Conservation (phyloP, 2,888 invertebrate genomes). For the Antitype chi region DNA sequence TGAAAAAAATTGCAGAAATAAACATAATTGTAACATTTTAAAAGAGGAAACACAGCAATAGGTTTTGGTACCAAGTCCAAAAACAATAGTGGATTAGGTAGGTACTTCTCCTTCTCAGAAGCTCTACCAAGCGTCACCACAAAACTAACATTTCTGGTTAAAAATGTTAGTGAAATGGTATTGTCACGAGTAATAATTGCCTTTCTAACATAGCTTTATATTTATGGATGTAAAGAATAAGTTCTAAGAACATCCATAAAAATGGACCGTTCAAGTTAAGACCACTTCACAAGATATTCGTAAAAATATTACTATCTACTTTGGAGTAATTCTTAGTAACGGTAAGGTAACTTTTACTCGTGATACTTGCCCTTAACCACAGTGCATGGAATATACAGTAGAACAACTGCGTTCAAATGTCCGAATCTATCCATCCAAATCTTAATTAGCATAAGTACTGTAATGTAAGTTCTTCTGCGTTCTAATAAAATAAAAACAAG, state of each 20-base stretch:
- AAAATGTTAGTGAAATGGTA: no score
- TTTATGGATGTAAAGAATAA: no score
- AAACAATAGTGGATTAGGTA: not conserved
- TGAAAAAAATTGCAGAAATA: not conserved
- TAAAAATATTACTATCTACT: not conserved
- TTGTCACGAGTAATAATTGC: no score
- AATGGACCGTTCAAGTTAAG: not conserved
- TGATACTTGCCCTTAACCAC: not conserved
- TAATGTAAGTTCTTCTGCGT: not conserved
- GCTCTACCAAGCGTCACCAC: not conserved
- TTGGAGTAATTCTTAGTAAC: constrained; percentile 1
- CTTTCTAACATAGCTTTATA: no score
- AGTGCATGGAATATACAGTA: constrained; percentile 3
- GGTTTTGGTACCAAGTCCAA: not conserved
- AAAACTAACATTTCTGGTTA: not conserved
- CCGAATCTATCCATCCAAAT: no score
- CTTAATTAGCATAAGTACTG: not conserved
- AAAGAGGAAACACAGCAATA: not conserved
- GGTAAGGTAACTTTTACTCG: constrained; percentile 2
- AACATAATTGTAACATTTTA: not conserved
- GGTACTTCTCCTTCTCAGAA: not conserved
- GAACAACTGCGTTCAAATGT: not conserved
- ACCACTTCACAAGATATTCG: not conserved
- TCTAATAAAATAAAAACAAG: not conserved
- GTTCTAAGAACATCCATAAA: not conserved